Percentiles rank a stretch among this genome's conserved stretches.
phyloP scores from a whole-genome alignment of 2,888 invertebrate species.

The Troides aeacus region DNA sequence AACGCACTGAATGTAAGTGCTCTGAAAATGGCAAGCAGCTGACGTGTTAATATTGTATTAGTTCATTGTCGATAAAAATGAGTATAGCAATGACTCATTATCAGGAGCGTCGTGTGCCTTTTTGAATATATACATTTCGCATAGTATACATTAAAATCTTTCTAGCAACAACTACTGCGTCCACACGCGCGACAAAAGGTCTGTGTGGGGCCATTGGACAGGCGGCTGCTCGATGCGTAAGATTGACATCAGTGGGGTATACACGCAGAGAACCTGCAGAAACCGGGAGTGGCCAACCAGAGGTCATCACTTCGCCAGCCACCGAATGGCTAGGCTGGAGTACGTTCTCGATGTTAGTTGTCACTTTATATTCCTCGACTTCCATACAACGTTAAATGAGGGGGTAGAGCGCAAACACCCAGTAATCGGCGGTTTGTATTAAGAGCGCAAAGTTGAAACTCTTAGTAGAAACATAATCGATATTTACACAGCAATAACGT shows the following conservation, averaged over 20 bases:
- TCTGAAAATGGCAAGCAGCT: no score
- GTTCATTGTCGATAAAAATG: no score
- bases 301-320: conserved; percentile 59
- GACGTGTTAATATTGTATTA: neutral
- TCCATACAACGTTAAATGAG: neutral
- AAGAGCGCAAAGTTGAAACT: no score
- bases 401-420: neutral
- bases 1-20: no score
- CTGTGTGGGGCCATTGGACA: conserved; percentile 59
- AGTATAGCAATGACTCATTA: neutral
- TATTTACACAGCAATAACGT: no score
- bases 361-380: neutral
- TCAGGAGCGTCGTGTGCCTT: neutral
- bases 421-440: no score
- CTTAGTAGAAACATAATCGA: no score
- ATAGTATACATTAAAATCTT: neutral
- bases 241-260: conserved; percentile 57
- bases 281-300: conserved; percentile 45
- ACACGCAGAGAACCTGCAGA: conserved; percentile 63
- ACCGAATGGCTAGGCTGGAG: conserved; percentile 60
- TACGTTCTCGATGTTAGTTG: conserved; percentile 42
- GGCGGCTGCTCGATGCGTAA: conserved; percentile 66
- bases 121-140: neutral
- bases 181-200: conserved; percentile 19
- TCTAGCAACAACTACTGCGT: conserved; percentile 21